These are phyloP conservation scores for Heliconius charithonia DNA, from an alignment of 2,888 invertebrate species.

Conservation along the genomic window DNA sequence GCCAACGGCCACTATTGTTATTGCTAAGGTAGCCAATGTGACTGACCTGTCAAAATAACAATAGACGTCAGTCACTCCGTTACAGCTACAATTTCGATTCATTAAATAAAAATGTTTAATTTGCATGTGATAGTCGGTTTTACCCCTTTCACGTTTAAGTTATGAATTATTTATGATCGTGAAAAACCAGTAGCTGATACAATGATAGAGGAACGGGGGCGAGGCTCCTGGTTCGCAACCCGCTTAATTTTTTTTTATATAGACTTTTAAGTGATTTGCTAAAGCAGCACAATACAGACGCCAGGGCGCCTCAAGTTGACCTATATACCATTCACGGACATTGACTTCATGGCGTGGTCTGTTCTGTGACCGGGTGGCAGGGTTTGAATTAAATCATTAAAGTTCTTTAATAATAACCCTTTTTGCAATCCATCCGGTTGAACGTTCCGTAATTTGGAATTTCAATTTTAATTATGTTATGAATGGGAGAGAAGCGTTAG, in stretches of 20 bases:
- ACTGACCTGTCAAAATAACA: slow-evolving; percentile 53
- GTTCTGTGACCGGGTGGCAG: slow-evolving; percentile 37
- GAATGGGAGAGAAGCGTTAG: not conserved
- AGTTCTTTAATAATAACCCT: slow-evolving; percentile 35
- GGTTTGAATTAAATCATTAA: slow-evolving; percentile 43
- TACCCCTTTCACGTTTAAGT: slow-evolving; percentile 59
- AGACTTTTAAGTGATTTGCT: slow-evolving; percentile 60
- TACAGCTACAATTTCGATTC: slow-evolving; percentile 54
- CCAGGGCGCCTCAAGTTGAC: slow-evolving; percentile 78
- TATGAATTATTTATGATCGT: slow-evolving; percentile 65
- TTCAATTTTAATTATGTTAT: slow-evolving; percentile 29
- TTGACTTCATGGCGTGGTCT: slow-evolving; percentile 69
- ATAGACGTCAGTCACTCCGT: slow-evolving; percentile 53
- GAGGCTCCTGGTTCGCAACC: slow-evolving; percentile 48
- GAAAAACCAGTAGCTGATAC: slow-evolving; percentile 61
- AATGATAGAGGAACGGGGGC: slow-evolving; percentile 53
- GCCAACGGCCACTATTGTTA: slow-evolving; percentile 3
- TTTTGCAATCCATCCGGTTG: slow-evolving; percentile 38
- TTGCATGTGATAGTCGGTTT: slow-evolving; percentile 57
- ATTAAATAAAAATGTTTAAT: slow-evolving; percentile 53
- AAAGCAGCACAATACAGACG: slow-evolving; percentile 72
- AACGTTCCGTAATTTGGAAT: slow-evolving; percentile 31
- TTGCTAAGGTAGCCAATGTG: slow-evolving; percentile 55
- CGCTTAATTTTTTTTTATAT: slow-evolving; percentile 54
- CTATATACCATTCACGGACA: slow-evolving; percentile 76